These are phyloP conservation scores for Phalangium opilio DNA, from an alignment of 2,888 invertebrate genomes.

Conservation along the genomic window DNA sequence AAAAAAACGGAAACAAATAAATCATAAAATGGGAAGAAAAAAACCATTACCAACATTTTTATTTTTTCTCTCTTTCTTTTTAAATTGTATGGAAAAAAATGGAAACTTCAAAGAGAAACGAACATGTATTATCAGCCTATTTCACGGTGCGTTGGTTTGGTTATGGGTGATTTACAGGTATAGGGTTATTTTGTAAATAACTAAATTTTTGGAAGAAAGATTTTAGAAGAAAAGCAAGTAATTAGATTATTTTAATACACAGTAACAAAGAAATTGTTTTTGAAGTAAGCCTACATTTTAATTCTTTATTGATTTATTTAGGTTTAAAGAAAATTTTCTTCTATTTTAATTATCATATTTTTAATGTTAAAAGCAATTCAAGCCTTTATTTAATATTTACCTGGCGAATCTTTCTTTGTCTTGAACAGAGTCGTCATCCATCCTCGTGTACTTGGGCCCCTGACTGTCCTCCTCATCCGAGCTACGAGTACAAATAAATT, in stretches of 20 bases:
- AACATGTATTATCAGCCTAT: not conserved
- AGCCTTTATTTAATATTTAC: too few species aligned
- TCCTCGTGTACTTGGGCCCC: conserved; percentile 15
- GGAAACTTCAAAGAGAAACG: not conserved
- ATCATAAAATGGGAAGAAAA: conserved; percentile 2
- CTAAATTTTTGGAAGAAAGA: too few species aligned
- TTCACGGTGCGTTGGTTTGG: not conserved
- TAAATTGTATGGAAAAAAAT: not conserved
- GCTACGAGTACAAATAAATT: conserved; percentile 4
- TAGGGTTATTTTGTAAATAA: too few species aligned
- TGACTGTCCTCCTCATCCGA: conserved; percentile 18
- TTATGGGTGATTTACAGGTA: too few species aligned
- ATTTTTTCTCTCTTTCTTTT: not conserved
- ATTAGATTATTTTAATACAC: too few species aligned
- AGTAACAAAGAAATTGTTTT: too few species aligned
- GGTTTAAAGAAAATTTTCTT: too few species aligned
- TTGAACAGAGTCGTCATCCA: conserved; percentile 78
- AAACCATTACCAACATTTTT: not conserved
- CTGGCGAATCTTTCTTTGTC: conserved; percentile 95
- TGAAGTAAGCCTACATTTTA: too few species aligned
- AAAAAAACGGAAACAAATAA: not conserved
- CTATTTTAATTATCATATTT: too few species aligned
- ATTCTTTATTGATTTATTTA: too few species aligned
- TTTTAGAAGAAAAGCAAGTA: too few species aligned
- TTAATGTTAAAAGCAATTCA: too few species aligned